Conservation (phyloP, 2,888 invertebrate species). For the Tenthredo distinguenda region DNA sequence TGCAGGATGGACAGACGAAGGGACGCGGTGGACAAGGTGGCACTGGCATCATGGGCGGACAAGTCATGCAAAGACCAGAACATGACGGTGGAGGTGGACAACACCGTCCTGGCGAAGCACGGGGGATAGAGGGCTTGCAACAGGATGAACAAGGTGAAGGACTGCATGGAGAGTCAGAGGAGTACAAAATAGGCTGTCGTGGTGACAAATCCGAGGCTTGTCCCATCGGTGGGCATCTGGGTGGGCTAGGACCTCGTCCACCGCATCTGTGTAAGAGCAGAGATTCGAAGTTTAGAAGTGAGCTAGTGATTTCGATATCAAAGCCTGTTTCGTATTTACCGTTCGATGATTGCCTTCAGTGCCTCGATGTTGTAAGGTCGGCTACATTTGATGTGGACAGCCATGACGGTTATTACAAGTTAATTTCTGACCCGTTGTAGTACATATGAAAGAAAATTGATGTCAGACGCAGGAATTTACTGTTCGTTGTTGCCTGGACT, state of each 20-base stretch:
- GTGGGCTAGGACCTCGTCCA: slow-evolving; percentile 52
- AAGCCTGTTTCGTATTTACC: slow-evolving; percentile 53
- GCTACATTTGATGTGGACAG: slow-evolving; percentile 61
- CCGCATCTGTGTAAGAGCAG: slow-evolving; percentile 16
- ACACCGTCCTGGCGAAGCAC: slow-evolving; percentile 1
- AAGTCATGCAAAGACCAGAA: slow-evolving; percentile 51
- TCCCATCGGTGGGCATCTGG: slow-evolving; percentile 61
- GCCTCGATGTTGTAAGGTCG: slow-evolving; percentile 56
- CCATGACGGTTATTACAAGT: slow-evolving; percentile 53
- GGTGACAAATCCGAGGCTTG: not conserved
- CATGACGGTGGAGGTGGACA: slow-evolving; percentile 53
- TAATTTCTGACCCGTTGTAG: not conserved
- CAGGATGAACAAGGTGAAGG: not conserved
- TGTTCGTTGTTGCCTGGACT: not conserved
- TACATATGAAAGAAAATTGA: not conserved
- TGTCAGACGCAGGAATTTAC: not conserved
- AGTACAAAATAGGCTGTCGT: not conserved
- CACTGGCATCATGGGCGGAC: slow-evolving; percentile 42
- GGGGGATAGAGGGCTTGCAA: not conserved
- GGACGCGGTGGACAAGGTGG: slow-evolving; percentile 39
- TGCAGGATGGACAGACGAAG: slow-evolving; percentile 58
- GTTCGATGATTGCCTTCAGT: slow-evolving; percentile 58
- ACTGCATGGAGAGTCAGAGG: not conserved
- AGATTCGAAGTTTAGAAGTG: not conserved
- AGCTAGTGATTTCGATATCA: not conserved